Evolutionary conservation across 2,888 invertebrate genomes (phyloP).

Genomic region (Habrosyne pyritoides): DNA sequence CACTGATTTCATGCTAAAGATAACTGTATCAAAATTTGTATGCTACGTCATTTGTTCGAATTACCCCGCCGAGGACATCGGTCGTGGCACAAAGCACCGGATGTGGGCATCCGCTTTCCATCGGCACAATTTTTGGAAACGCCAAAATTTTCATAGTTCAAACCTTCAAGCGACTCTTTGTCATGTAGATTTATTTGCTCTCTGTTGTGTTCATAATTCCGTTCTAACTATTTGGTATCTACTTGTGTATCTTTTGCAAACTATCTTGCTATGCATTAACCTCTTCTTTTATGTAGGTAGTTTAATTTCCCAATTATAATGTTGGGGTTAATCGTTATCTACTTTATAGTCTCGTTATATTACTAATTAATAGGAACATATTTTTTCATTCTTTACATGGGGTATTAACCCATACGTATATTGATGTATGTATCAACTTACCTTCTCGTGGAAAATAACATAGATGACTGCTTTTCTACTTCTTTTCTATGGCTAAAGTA

Average conservation of each 20-base stretch:
- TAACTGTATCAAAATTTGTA: constrained; percentile 73
- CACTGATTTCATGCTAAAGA: constrained; percentile 66
- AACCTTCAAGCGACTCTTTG: constrained; percentile 62
- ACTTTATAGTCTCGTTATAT: too few relatives aligned
- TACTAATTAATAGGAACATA: too few relatives aligned
- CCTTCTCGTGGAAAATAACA: too few relatives aligned
- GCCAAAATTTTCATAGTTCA: constrained; percentile 77
- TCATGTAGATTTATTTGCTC: constrained; percentile 68
- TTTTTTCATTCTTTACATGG: too few relatives aligned
- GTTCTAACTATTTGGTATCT: constrained; percentile 12
- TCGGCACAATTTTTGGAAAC: constrained; percentile 76
- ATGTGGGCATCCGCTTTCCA: constrained; percentile 72
- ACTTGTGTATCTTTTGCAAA: constrained; percentile 2
- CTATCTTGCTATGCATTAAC: not conserved
- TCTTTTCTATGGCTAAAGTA: too few relatives aligned
- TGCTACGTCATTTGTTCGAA: constrained; percentile 64
- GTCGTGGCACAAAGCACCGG: constrained; percentile 69
- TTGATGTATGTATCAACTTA: too few relatives aligned
- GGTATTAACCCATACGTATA: too few relatives aligned
- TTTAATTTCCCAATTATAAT: too few relatives aligned
- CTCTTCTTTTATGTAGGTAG: not conserved
- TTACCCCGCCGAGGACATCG: constrained; percentile 75
- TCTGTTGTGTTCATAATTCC: constrained; percentile 23
- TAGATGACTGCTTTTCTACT: too few relatives aligned
- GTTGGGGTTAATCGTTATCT: too few relatives aligned